Conservation (phyloP, 2,888 invertebrate genomes). For the Netelia virgata region DNA sequence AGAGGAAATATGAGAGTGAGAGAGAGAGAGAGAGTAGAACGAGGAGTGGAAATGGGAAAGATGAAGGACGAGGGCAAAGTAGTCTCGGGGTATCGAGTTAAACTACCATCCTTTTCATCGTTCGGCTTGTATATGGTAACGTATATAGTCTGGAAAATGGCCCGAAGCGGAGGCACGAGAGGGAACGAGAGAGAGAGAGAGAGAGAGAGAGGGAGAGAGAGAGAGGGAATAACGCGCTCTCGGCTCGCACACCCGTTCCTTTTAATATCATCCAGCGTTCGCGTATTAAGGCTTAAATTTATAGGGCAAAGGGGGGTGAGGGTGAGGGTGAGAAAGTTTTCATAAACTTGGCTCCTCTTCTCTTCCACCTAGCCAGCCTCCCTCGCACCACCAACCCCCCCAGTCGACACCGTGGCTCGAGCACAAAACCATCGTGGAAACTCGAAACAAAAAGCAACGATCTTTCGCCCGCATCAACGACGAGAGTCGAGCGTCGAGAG, state of each 20-base stretch:
- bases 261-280: slow-evolving; percentile 74
- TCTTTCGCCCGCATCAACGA: slow-evolving; percentile 19
- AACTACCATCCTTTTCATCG: slow-evolving; percentile 63
- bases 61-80: slow-evolving; percentile 57
- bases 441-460: slow-evolving; percentile 57
- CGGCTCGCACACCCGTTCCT: slow-evolving; percentile 64
- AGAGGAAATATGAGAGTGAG: slow-evolving; percentile 58
- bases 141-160: slow-evolving; percentile 57
- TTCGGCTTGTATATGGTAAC: slow-evolving; percentile 47
- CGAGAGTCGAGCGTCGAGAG: slow-evolving; percentile 2
- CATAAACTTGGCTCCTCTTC: slow-evolving; percentile 75
- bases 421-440: slow-evolving; percentile 29
- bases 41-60: slow-evolving; percentile 50
- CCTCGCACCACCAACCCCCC: too few species aligned
- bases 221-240: slow-evolving; percentile 46
- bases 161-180: slow-evolving; percentile 45
- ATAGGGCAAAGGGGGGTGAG: slow-evolving; percentile 72
- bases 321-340: slow-evolving; percentile 76
- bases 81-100: slow-evolving; percentile 62
- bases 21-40: slow-evolving; percentile 59
- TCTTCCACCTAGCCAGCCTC: background rate
- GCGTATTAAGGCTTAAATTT: slow-evolving; percentile 79
- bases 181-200: background rate
- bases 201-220: too few species aligned
- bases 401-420: background rate